Base-by-base conservation (phyloP, 2,888 invertebrate species). In the Endotricha flammealis region DNA sequence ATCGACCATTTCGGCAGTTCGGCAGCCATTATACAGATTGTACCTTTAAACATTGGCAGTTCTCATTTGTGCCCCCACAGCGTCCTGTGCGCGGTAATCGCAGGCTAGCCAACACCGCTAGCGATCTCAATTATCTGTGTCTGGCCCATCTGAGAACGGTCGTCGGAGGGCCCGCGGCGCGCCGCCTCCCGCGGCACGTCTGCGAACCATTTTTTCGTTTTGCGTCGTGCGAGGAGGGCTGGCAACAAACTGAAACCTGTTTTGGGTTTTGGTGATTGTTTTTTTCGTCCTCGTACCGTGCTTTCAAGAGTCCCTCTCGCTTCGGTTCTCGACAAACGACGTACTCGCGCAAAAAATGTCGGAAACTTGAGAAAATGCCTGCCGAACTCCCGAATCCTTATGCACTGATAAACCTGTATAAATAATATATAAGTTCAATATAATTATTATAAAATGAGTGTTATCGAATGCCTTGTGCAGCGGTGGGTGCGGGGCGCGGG, bases 231-330 rank as follows among this genome's bases (percentile, higher is more conserved):
- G 71, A 67, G 61, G 70, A 75, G 77, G 74, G 69, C 71, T 71
- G 68, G 62, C 66, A 57, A 53, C 65, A 64, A 60, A 62, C 66
- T 59, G 44, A 71, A 82, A 83, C 83, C 81, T 53, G 82, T 83
- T 77, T 59, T 50, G 51, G 59, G 69, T 77, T 82, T 82, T 68
- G 80, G 79, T 79, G 73, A 73, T 79, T 71, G 70, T 78, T 80
- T 83, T 78, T 81, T 74, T 74, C 74, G 69, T 70, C 70, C 70
- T 72, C 64, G 58, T 60, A 51, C 53, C 65, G 59, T 63, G 56
- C 60, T 56, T 55, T 48, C 49, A 20, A 46, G 50, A 53, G 61
- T 57, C 59, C 57, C 57, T 61, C 65, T 54, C 63, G 60, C 64
- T 55, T 50, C 63, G 53, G 51, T 64, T 60, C 51, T 56, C 57